These are phyloP conservation scores for Dynastes tityus DNA, from an alignment of 2,888 invertebrate genomes.

Conservation along the genomic window DNA sequence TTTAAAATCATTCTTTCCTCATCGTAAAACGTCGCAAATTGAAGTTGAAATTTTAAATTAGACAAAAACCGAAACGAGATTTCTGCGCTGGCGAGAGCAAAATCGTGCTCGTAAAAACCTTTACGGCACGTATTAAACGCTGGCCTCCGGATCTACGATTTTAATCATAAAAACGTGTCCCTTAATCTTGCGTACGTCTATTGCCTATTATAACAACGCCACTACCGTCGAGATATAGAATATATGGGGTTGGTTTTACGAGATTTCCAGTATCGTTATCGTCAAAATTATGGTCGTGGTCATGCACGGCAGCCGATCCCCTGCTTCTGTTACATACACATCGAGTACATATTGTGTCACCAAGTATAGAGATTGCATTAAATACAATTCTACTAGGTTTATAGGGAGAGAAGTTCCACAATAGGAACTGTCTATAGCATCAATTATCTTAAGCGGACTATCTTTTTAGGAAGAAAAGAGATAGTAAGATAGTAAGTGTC, in stretches of 20 bases:
- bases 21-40: not conserved
- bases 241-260: not conserved
- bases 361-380: too few species aligned
- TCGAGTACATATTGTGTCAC: not conserved
- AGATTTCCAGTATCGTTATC: conserved; percentile 1
- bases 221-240: not conserved
- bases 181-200: not conserved
- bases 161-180: conserved; percentile 8
- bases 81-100: too few species aligned
- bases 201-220: not conserved
- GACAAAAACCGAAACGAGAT: too few species aligned
- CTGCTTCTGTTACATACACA: not conserved
- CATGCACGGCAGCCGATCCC: too few species aligned
- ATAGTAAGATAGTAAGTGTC: too few species aligned
- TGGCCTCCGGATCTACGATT: not conserved
- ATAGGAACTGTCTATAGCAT: too few species aligned
- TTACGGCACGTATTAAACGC: not conserved
- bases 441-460: too few species aligned
- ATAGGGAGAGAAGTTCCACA: too few species aligned
- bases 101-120: not conserved
- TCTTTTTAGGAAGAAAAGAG: too few species aligned
- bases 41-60: too few species aligned
- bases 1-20: not conserved
- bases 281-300: not conserved
- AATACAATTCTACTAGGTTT: too few species aligned